Evolutionary conservation across 2,888 invertebrate genomes (phyloP).

Genomic region (Ditylenchus weischeri): DNA sequence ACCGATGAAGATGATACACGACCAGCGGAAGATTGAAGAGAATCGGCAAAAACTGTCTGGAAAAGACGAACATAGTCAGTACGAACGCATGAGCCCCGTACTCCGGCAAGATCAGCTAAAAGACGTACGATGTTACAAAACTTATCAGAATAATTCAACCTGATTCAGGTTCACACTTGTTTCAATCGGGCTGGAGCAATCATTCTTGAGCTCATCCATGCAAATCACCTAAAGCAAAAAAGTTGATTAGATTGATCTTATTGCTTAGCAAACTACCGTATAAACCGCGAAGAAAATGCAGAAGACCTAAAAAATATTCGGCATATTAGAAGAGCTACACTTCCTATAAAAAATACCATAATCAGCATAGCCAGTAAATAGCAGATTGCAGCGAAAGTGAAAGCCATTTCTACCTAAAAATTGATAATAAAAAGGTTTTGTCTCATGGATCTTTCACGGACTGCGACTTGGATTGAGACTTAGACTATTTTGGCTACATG

Average conservation of each 20-base stretch:
- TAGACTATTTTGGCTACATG: no score
- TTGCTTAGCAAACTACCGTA: constrained; percentile 68
- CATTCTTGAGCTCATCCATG: constrained; percentile 96
- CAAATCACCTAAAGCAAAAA: constrained; percentile 76
- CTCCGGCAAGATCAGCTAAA: constrained; percentile 89
- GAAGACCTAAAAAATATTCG: constrained; percentile 65
- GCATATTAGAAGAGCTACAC: no score
- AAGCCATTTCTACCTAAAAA: constrained; percentile 59
- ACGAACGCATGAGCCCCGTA: constrained; percentile 85
- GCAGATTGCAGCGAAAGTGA: constrained; percentile 81
- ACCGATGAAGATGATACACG: constrained; percentile 90
- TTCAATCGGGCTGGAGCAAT: constrained; percentile 98
- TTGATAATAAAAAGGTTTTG: no score
- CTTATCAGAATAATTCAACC: no score
- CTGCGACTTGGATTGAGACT: no score
- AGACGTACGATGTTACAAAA: no score
- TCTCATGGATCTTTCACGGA: no score
- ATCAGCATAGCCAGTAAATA: constrained; percentile 86
- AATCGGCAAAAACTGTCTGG: constrained; percentile 60
- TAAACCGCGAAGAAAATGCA: constrained; percentile 97
- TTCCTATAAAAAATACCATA: constrained; percentile 68
- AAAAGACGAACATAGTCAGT: constrained; percentile 82
- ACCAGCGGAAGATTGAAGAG: constrained; percentile 78
- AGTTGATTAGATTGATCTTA: not conserved
- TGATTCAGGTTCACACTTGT: constrained; percentile 97